Conservation (phyloP, 1,140 invertebrate species). For the Drosophila albomicans region DNA sequence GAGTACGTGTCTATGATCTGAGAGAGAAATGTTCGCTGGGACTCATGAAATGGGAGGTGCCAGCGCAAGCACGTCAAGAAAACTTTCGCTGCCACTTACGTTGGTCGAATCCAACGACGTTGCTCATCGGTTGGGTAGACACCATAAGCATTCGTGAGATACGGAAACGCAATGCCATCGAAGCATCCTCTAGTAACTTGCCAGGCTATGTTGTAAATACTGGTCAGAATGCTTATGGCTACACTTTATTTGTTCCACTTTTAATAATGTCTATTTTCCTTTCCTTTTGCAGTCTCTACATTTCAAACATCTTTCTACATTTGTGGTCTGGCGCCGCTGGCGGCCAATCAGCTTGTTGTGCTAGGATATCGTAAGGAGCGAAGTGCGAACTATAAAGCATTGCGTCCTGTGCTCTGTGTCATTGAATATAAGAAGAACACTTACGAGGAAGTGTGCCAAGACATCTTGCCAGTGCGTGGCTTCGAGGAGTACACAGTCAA, state of each 20-base stretch:
- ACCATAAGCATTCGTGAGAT: slow-evolving; percentile 95
- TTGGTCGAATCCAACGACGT: slow-evolving; percentile 94
- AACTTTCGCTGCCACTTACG: slow-evolving; percentile 95
- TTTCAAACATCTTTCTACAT: slow-evolving; percentile 96
- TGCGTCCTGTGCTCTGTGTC: slow-evolving; percentile 94
- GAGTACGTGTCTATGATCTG: slow-evolving; percentile 96
- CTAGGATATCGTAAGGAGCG: slow-evolving; percentile 91
- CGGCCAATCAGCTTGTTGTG: slow-evolving; percentile 90
- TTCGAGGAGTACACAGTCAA: slow-evolving; percentile 96
- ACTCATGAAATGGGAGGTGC: slow-evolving; percentile 92
- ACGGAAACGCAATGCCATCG: slow-evolving; percentile 89
- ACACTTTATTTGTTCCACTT: too few species aligned
- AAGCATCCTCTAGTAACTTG: slow-evolving; percentile 89
- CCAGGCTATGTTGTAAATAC: slow-evolving; percentile 92
- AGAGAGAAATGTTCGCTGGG: slow-evolving; percentile 91
- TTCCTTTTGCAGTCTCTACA: slow-evolving; percentile 88
- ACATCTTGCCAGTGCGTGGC: slow-evolving; percentile 89
- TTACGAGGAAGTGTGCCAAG: slow-evolving; percentile 92
- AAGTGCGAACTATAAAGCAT: slow-evolving; percentile 88
- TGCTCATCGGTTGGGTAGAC: slow-evolving; percentile 97
- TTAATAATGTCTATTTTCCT: too few species aligned
- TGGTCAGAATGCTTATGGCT: slow-evolving; percentile 77
- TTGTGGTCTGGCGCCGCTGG: slow-evolving; percentile 94
- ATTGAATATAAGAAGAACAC: slow-evolving; percentile 92
- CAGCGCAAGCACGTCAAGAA: slow-evolving; percentile 86